A percentile compares a stretch with the other conserved stretches of the same genome.
These are phyloP conservation scores for Raphicerus campestris DNA, from an alignment of 2,113 vertebrate genomes.

Conservation along the genomic window DNA sequence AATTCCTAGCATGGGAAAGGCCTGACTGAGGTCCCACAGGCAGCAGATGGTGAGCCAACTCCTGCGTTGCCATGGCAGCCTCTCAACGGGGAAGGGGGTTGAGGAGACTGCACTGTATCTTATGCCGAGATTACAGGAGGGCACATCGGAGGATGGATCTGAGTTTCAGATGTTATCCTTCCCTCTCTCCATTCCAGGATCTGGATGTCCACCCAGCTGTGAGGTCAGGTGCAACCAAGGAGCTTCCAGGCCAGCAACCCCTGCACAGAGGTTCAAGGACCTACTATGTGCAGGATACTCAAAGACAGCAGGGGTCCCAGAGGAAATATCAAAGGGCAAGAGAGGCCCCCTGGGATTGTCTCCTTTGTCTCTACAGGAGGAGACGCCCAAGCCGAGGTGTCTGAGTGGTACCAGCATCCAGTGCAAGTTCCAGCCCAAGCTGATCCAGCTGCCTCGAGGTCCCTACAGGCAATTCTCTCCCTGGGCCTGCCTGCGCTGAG, in stretches of 20 bases:
- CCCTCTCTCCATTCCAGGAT: background rate
- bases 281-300: background rate
- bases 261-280: background rate
- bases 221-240: background rate
- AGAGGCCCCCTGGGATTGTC: background rate
- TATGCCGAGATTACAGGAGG: background rate
- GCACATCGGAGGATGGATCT: background rate
- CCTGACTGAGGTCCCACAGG: constrained; percentile 59
- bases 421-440: fast-evolving
- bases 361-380: background rate
- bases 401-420: background rate
- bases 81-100: background rate
- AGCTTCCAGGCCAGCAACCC: background rate
- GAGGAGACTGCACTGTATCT: background rate
- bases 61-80: constrained; percentile 69
- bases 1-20: constrained; percentile 24
- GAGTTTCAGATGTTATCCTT: background rate
- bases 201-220: background rate
- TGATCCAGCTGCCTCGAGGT: background rate
- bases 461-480: background rate
- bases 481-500: background rate
- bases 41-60: constrained; percentile 62
- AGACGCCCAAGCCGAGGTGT: background rate
- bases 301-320: background rate
- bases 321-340: background rate